Percentiles rank a stretch among this genome's conserved stretches.
phyloP scores from a whole-genome alignment of 1,140 invertebrate genomes.

The Neotoxoptera formosana region DNA sequence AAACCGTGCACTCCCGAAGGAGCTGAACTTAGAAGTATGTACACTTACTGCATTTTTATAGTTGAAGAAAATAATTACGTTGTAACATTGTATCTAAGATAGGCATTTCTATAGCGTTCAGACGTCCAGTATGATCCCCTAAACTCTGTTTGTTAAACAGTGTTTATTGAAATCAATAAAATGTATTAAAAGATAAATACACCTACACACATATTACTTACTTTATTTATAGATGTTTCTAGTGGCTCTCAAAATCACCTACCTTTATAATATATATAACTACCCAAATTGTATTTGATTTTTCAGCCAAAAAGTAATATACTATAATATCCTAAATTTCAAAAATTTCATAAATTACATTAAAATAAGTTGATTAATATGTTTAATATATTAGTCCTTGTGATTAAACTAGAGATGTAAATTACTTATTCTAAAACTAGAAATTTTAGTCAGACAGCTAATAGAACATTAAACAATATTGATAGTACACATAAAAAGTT shows the following conservation, averaged over 20 bases:
- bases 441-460: background rate
- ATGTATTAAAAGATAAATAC: background rate
- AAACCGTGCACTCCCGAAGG: constrained; percentile 68
- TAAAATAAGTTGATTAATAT: background rate
- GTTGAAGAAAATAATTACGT: background rate
- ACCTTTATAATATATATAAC: background rate
- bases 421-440: background rate
- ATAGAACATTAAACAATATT: background rate
- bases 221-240: background rate
- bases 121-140: background rate
- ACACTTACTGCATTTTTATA: background rate
- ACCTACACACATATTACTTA: background rate
- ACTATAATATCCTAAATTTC: background rate
- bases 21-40: constrained; percentile 67
- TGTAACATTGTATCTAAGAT: background rate
- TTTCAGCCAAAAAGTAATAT: background rate
- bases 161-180: background rate
- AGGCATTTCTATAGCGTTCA: background rate
- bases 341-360: background rate
- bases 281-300: background rate
- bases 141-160: background rate
- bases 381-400: background rate
- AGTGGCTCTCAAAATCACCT: background rate
- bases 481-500: background rate
- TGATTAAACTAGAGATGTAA: background rate